Percentiles rank a stretch among this genome's conserved stretches.
Evolutionary conservation across 92 coral and sea anemone genomes (phyloP).

Genomic region (Zoanthus sociatus): DNA sequence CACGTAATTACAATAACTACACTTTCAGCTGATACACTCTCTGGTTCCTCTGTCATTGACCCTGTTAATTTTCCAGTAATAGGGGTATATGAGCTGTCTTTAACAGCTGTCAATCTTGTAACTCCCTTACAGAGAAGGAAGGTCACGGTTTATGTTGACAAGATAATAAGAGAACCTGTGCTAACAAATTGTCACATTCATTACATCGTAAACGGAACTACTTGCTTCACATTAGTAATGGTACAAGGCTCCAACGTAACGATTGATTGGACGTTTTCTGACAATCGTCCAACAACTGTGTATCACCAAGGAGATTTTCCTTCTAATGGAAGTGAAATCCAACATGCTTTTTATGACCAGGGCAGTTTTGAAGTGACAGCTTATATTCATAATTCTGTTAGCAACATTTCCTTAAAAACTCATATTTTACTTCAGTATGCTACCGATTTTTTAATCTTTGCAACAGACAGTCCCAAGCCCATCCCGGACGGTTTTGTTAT

Average conservation of each 20-base stretch:
- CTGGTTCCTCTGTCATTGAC: conserved; percentile 48
- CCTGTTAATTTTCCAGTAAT: conserved; percentile 46
- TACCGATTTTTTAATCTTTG: conserved; percentile 54
- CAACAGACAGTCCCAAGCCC: conserved; percentile 76
- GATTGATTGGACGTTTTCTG: conserved; percentile 65
- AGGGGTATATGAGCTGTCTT: conserved; percentile 70
- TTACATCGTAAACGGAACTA: conserved; percentile 60
- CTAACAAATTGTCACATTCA: conserved; percentile 27
- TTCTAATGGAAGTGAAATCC: conserved; percentile 49
- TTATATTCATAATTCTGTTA: conserved; percentile 77
- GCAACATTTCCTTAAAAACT: conserved; percentile 51
- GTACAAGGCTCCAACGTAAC: conserved; percentile 87
- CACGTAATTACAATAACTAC: conserved; percentile 17
- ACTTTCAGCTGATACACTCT: conserved; percentile 32
- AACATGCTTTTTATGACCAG: conserved; percentile 46
- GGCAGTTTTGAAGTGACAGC: conserved; percentile 57
- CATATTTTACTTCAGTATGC: conserved; percentile 68
- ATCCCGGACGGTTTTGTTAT: conserved; percentile 78
- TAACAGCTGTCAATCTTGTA: conserved; percentile 83
- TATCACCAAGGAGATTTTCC: conserved; percentile 71
- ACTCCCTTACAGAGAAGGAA: conserved; percentile 61
- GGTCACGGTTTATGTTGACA: conserved; percentile 69
- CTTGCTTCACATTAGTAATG: conserved; percentile 59
- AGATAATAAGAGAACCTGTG: conserved; percentile 60
- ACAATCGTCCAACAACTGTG: conserved; percentile 58